Evolutionary conservation across 1,140 invertebrate genomes (phyloP).

Genomic region (Glomeris maerens): DNA sequence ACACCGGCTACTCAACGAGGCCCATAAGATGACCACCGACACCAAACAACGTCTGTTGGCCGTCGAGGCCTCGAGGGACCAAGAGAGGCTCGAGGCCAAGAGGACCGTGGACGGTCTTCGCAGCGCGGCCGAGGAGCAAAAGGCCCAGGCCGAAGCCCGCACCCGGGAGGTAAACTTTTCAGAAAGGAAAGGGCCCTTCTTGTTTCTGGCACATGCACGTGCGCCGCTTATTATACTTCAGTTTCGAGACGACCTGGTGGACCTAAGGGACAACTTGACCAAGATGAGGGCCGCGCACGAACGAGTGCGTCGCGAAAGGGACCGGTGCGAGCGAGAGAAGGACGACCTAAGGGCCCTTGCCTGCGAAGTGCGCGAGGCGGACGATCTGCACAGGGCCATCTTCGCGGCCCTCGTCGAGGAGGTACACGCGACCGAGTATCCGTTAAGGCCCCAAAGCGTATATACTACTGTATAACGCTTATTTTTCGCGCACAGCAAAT

Average conservation of each 20-base stretch:
- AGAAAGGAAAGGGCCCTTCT: neutral
- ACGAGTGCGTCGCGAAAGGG: constrained; percentile 70
- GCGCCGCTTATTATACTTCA: constrained; percentile 27
- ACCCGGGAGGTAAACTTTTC: constrained; percentile 40
- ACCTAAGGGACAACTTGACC: constrained; percentile 75
- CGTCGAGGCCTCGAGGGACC: constrained; percentile 72
- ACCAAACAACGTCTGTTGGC: constrained; percentile 38
- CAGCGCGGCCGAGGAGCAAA: constrained; percentile 68
- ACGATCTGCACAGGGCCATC: constrained; percentile 1
- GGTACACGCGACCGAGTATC: constrained; percentile 9
- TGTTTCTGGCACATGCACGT: neutral
- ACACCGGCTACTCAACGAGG: constrained; percentile 73
- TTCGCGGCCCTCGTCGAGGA: neutral
- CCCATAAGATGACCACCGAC: constrained; percentile 76
- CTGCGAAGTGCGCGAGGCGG: neutral
- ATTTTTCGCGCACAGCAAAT: neutral
- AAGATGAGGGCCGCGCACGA: constrained; percentile 84
- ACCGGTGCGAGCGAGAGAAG: constrained; percentile 58
- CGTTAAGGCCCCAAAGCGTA: constrained; percentile 5
- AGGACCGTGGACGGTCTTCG: constrained; percentile 70
- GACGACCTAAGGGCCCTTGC: constrained; percentile 18
- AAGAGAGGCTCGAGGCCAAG: constrained; percentile 71
- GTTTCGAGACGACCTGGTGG: constrained; percentile 71
- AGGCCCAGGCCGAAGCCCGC: constrained; percentile 73
- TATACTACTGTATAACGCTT: constrained; percentile 12